Percentiles rank a stretch among this genome's conserved stretches.
Evolutionary conservation across 2,888 invertebrate species (phyloP).

Genomic region (Octonoba sinensis): DNA sequence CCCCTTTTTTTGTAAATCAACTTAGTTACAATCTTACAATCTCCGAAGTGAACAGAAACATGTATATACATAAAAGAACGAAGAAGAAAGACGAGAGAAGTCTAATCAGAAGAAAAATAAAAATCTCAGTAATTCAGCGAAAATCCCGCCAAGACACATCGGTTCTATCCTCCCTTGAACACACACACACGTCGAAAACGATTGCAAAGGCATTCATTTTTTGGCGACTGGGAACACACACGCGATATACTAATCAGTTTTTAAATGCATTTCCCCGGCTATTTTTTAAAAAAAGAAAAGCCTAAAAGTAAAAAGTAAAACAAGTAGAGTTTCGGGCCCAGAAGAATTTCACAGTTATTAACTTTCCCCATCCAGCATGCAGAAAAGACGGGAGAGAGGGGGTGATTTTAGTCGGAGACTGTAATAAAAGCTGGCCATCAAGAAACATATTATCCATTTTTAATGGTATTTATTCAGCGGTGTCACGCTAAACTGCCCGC

Average conservation of each 20-base stretch:
- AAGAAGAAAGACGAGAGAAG: no score
- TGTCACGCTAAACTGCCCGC: conserved; percentile 62
- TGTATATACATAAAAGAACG: no score
- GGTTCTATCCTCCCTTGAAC: conserved; percentile 15
- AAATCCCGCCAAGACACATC: conserved; percentile 19
- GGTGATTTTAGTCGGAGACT: conserved; percentile 47
- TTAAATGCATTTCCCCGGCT: conserved; percentile 48
- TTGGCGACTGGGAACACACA: conserved; percentile 31
- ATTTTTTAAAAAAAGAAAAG: conserved; percentile 34
- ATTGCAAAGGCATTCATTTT: conserved; percentile 52
- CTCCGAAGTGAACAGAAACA: no score
- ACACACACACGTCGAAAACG: conserved; percentile 37
- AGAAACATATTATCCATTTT: conserved; percentile 64
- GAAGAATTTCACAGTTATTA: conserved; percentile 56
- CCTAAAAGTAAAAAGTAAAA: conserved; percentile 3
- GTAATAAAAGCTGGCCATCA: conserved; percentile 61
- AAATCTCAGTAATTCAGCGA: no score
- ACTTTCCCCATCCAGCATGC: conserved; percentile 12
- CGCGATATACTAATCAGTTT: conserved; percentile 64
- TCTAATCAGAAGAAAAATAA: no score
- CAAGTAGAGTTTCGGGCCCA: conserved; percentile 1
- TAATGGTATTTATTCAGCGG: conserved; percentile 61
- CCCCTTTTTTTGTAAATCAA: no score
- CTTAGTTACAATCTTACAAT: no score
- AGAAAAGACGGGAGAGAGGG: conserved; percentile 4